Base-by-base conservation (phyloP, 2,888 invertebrate genomes). In the Catocala sponsa region DNA sequence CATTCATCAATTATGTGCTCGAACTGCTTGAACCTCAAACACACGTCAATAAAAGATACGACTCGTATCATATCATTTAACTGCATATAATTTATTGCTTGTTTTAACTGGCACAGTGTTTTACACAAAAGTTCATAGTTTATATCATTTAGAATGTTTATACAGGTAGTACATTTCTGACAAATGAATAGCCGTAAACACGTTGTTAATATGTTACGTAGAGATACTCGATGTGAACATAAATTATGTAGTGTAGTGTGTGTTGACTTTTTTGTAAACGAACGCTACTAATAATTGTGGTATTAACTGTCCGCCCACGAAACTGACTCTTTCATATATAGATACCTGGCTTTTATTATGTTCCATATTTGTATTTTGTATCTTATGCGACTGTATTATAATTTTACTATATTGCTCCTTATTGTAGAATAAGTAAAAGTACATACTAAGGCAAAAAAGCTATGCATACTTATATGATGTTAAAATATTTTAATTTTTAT, bases 21-120 rank as follows among this genome's bases (percentile, higher is more conserved):
- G 63, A 73, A 63, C 57, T 56, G 62, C 52, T 61, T 64, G 38
- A 66, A 62, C 51, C 61, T 62, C 55, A 63, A 68, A 67, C 58
- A 57, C 50, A 67, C 65, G 66, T 74, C 76, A 72, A 76, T 74
- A 74, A 72, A 76, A 69, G 74, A 69, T 74, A 76, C 57, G 64
- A 62, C 51, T 64, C 33, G 50, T 48, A 54, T 46, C 49, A 59
- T 65, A 65, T 65, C 58, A 58, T 74, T 60, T 48, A 68, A 64
- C 70, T 69, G 66, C 65, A 72, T 63, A 64, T 68, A 61, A 76
- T 74, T 76, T 76, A 76, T 69, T 60, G 48, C 66, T 74, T 63
- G 63, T 50, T 76, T 59, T 65, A 63, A 38, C 51, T 64, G 49
- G 50, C 52, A 50, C 55, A 70, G 49, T 35, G 47, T 54, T 53